A percentile compares a stretch with the other conserved stretches of the same genome.
phyloP scores from a whole-genome alignment of 2,797 vertebrate genomes.

The Cynopterus sphinx region DNA sequence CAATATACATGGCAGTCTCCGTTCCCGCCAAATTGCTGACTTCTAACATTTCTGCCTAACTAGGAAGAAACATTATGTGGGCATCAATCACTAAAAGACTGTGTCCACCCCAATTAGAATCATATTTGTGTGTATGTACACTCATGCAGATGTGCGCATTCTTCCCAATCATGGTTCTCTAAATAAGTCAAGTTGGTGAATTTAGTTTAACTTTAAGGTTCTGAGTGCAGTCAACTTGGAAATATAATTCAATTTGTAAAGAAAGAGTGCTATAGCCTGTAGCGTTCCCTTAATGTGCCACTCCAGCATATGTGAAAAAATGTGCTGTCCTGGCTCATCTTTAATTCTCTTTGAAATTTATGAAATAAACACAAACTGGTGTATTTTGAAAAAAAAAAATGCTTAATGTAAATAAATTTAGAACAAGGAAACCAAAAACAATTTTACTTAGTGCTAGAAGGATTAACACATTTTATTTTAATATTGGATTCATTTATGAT shows the following conservation, averaged over 20 bases:
- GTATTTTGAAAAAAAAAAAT: slow-evolving; percentile 26
- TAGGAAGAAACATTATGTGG: slow-evolving; percentile 37
- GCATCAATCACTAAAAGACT: slow-evolving; percentile 20
- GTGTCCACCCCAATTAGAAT: slow-evolving; percentile 54
- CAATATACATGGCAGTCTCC: slow-evolving; percentile 45
- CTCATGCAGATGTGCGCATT: background rate
- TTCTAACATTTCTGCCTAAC: slow-evolving; percentile 67
- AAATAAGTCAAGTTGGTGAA: slow-evolving; percentile 38
- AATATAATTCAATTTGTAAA: slow-evolving; percentile 67
- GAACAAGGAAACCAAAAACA: background rate
- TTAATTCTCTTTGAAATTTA: slow-evolving; percentile 65
- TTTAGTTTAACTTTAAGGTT: slow-evolving; percentile 60
- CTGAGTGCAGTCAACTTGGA: slow-evolving; percentile 37
- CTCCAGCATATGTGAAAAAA: slow-evolving; percentile 50
- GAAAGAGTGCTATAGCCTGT: slow-evolving; percentile 2
- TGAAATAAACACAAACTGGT: slow-evolving; percentile 32
- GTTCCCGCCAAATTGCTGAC: slow-evolving; percentile 69
- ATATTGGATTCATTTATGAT: background rate
- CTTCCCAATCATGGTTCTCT: background rate
- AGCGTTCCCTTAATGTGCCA: background rate
- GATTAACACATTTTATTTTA: background rate
- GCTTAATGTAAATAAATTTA: slow-evolving; percentile 30
- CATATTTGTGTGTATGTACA: background rate
- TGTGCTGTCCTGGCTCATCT: slow-evolving; percentile 48
- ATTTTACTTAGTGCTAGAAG: background rate